Evolutionary conservation across 2,888 invertebrate genomes (phyloP).

Genomic region (Metallyticus violacea): DNA sequence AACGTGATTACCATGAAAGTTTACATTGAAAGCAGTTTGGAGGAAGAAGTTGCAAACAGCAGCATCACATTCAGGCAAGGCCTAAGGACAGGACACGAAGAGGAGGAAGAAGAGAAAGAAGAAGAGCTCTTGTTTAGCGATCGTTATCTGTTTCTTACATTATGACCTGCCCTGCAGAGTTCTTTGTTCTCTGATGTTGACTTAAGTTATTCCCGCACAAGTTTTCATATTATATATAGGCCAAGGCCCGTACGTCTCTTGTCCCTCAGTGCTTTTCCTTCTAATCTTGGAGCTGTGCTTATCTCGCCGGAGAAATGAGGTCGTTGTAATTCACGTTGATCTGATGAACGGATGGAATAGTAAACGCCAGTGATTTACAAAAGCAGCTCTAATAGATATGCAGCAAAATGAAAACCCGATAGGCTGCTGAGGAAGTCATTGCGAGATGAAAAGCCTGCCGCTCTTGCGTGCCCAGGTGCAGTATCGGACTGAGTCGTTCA

Average conservation of each 20-base stretch:
- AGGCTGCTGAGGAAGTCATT: neutral
- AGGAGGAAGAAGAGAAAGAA: neutral
- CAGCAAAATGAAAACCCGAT: neutral
- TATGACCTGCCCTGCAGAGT: constrained; percentile 6
- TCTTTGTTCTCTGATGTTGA: constrained; percentile 10
- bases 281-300: neutral
- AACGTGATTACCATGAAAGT: constrained; percentile 14
- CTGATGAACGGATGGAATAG: neutral
- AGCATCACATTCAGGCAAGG: too few relatives aligned
- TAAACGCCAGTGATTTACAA: neutral
- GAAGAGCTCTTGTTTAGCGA: neutral
- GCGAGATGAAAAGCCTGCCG: neutral
- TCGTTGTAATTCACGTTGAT: constrained; percentile 1
- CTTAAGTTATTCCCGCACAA: neutral
- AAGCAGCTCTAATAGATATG: neutral
- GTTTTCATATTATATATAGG: constrained; percentile 16
- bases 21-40: constrained; percentile 11
- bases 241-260: constrained; percentile 9
- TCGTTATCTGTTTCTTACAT: constrained; percentile 4
- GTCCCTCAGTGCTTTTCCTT: neutral
- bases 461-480: neutral
- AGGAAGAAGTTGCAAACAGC: neutral
- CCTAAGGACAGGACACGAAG: neutral
- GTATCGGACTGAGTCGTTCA: neutral
- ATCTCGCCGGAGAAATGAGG: neutral